These are phyloP conservation scores for Mormyrus proboscirostris DNA, from an alignment of 2,797 vertebrate species.

Conservation along the genomic window DNA sequence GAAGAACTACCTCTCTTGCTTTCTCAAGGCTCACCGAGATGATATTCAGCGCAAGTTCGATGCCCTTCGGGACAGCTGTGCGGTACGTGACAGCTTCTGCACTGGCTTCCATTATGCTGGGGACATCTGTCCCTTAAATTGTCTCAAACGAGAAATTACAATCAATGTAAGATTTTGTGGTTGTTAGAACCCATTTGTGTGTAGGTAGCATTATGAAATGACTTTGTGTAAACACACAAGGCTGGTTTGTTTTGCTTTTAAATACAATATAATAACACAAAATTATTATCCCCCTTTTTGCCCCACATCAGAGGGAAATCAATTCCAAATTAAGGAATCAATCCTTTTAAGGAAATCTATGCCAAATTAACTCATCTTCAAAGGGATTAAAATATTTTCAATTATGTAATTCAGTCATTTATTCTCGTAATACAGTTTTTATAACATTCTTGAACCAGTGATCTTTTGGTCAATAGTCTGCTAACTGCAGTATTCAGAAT, in stretches of 20 bases:
- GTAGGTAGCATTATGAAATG: background rate
- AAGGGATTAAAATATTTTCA: background rate
- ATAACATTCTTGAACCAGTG: background rate
- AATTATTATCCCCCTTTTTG: background rate
- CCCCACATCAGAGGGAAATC: background rate
- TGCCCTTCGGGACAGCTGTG: slow-evolving; percentile 95
- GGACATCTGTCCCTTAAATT: background rate
- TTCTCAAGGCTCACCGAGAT: slow-evolving; percentile 89
- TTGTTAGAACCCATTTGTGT: background rate
- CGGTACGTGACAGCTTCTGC: slow-evolving; percentile 71
- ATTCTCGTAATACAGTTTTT: background rate
- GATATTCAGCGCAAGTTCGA: slow-evolving; percentile 98
- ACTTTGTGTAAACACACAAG: background rate
- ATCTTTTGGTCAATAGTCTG: background rate
- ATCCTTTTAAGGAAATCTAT: background rate
- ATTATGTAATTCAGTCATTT: background rate
- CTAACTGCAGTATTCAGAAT: background rate
- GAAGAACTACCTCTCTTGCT: slow-evolving; percentile 18
- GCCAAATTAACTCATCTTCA: background rate
- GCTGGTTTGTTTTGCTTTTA: background rate
- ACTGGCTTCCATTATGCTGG: background rate
- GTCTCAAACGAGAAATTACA: background rate
- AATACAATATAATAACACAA: background rate
- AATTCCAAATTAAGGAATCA: background rate
- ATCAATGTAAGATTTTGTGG: background rate